A percentile compares a stretch with the other conserved stretches of the same genome.
phyloP scores from a whole-genome alignment of 30 jellyfish, hydroid and myxozoan genomes.

The Pseudorhiza aurosa region DNA sequence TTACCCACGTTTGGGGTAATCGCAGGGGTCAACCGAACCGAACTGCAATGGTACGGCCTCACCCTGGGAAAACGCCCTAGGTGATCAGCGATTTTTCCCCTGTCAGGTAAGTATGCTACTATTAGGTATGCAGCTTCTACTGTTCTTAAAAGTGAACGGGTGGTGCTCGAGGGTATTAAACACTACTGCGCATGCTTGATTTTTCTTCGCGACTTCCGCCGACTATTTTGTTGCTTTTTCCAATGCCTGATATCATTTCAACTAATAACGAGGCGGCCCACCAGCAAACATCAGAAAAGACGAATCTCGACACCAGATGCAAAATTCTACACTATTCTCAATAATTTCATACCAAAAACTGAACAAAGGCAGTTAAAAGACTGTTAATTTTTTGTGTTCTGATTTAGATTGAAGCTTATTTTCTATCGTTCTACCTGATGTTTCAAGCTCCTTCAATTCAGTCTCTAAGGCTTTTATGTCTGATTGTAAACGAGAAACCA shows the following conservation, averaged over 20 bases:
- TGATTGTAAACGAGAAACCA: slow-evolving; percentile 19
- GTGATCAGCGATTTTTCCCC: slow-evolving; percentile 53
- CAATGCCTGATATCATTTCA: no score
- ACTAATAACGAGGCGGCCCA: no score
- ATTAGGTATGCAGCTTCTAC: no score
- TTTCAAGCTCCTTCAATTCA: slow-evolving; percentile 32
- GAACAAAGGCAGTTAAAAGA: neutral
- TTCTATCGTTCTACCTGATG: slow-evolving; percentile 24
- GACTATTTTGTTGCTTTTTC: no score
- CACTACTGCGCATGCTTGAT: no score
- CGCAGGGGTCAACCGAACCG: slow-evolving; percentile 84
- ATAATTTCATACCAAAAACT: neutral
- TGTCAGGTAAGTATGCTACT: slow-evolving; percentile 67
- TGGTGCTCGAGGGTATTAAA: no score
- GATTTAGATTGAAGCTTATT: slow-evolving; percentile 30
- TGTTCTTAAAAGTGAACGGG: no score
- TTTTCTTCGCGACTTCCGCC: no score
- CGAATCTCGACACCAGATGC: no score
- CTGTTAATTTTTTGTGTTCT: slow-evolving; percentile 42
- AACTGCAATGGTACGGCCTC: slow-evolving; percentile 80
- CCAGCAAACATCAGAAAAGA: no score
- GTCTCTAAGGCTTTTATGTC: slow-evolving; percentile 21
- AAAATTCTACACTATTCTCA: no score
- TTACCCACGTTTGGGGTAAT: slow-evolving; percentile 80
- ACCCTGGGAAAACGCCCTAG: slow-evolving; percentile 60